phyloP scores from a whole-genome alignment of 2,113 vertebrate species.

The Atherinomorus stipes region DNA sequence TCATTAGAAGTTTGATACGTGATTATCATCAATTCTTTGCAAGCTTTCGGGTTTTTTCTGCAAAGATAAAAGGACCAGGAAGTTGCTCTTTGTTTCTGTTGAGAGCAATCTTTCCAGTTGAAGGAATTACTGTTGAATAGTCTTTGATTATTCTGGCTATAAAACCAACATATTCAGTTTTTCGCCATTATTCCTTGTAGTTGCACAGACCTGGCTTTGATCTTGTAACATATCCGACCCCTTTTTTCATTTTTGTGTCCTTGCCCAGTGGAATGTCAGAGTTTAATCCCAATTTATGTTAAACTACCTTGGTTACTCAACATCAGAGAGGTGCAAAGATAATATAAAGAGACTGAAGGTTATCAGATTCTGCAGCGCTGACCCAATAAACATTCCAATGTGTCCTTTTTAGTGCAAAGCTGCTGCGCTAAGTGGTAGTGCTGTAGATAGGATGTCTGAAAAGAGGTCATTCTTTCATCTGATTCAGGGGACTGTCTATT shows the following conservation, averaged over 20 bases:
- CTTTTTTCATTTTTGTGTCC: background rate
- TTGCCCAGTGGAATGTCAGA: slow-evolving; percentile 1
- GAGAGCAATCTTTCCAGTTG: background rate
- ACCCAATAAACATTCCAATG: slow-evolving; percentile 44
- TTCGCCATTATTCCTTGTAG: background rate
- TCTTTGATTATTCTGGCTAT: background rate
- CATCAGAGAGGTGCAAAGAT: background rate
- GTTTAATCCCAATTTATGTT: slow-evolving; percentile 1
- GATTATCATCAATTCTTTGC: background rate
- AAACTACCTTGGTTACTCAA: slow-evolving; percentile 2
- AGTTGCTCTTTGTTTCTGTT: background rate
- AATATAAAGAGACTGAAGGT: slow-evolving; percentile 33
- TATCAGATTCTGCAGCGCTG: slow-evolving; percentile 23
- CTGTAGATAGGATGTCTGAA: slow-evolving; percentile 38
- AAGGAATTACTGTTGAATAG: background rate
- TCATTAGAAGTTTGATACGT: background rate
- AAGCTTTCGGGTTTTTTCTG: background rate
- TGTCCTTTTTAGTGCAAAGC: slow-evolving; percentile 17
- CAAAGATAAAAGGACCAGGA: background rate
- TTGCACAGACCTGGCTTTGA: background rate
- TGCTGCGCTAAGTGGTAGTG: slow-evolving; percentile 1
- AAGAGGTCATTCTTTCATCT: slow-evolving; percentile 53
- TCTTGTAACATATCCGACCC: background rate
- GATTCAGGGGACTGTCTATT: slow-evolving; percentile 58
- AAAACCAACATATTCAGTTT: background rate